A percentile compares a stretch with the other conserved stretches of the same genome.
Conservation (phyloP, 2,888 invertebrate species). For the Junonia oenone region DNA sequence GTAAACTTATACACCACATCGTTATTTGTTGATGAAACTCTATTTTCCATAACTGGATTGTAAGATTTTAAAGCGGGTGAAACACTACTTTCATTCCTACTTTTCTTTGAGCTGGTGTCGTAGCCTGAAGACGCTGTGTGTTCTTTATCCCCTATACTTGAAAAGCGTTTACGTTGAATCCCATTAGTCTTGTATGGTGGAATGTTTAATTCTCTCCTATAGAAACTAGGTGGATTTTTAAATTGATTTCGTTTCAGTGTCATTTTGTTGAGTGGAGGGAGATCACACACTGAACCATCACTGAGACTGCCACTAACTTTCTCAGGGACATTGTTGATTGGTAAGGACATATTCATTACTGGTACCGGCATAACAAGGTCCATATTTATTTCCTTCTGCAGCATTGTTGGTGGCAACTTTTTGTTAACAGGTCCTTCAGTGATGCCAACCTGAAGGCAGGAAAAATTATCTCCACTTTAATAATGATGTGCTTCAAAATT, state of each 20-base stretch:
- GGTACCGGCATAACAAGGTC: conserved; percentile 53
- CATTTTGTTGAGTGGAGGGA: conserved; percentile 47
- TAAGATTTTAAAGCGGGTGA: conserved; percentile 42
- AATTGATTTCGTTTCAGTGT: conserved; percentile 49
- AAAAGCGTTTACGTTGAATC: conserved; percentile 49
- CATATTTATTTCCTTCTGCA: conserved; percentile 60
- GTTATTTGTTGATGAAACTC: conserved; percentile 66
- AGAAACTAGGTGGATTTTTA: conserved; percentile 35
- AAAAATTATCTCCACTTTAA: conserved; percentile 79
- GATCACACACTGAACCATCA: conserved; percentile 63
- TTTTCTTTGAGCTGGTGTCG: conserved; percentile 56
- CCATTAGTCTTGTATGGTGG: conserved; percentile 44
- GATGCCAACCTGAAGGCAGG: conserved; percentile 80
- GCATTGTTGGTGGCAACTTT: conserved; percentile 70
- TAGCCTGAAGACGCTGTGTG: conserved; percentile 56
- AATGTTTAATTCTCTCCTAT: conserved; percentile 41
- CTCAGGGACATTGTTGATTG: conserved; percentile 42
- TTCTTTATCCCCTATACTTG: conserved; percentile 56
- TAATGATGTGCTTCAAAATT: conserved; percentile 73
- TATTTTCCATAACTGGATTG: conserved; percentile 69
- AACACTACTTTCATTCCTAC: conserved; percentile 42
- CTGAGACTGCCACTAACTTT: conserved; percentile 59
- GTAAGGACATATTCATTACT: conserved; percentile 41
- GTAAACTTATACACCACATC: conserved; percentile 58
- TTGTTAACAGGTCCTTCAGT: conserved; percentile 75